Percentiles rank a stretch among this genome's conserved stretches.
phyloP scores from a whole-genome alignment of 2,113 vertebrate species.

The Nesogale talazaci region DNA sequence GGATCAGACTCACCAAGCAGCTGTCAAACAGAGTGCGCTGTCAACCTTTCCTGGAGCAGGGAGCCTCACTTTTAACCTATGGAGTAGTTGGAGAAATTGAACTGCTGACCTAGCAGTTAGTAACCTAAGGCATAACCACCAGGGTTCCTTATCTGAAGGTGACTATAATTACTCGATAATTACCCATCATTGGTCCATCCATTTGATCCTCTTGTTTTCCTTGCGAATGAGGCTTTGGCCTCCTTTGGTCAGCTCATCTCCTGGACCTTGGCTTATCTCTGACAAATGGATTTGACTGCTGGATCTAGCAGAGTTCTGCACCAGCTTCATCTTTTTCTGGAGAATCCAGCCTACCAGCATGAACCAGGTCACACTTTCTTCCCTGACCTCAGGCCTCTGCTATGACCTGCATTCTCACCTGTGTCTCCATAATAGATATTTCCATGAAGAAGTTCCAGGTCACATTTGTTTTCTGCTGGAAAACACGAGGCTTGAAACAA shows the following conservation, averaged over 20 bases:
- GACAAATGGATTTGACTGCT: neutral
- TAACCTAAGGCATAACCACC: neutral
- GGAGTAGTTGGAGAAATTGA: neutral
- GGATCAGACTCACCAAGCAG: too few species aligned
- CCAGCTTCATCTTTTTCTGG: neutral
- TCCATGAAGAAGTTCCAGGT: neutral
- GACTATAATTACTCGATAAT: neutral
- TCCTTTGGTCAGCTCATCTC: neutral
- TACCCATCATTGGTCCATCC: neutral
- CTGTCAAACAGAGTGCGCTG: neutral
- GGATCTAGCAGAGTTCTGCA: neutral
- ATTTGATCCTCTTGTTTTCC: neutral
- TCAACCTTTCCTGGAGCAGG: neutral
- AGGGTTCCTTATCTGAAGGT: too few species aligned
- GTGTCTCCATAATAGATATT: neutral
- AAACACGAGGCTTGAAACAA: neutral
- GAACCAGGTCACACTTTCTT: neutral
- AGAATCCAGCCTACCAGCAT: neutral
- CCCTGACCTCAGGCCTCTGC: neutral
- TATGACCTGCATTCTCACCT: neutral
- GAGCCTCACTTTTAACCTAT: too few species aligned
- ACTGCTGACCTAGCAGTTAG: neutral
- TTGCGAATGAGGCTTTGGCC: neutral
- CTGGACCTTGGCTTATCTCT: neutral
- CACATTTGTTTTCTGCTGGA: neutral